phyloP scores from a whole-genome alignment of 1,140 invertebrate species.

The Anagrus nilaparvatae region DNA sequence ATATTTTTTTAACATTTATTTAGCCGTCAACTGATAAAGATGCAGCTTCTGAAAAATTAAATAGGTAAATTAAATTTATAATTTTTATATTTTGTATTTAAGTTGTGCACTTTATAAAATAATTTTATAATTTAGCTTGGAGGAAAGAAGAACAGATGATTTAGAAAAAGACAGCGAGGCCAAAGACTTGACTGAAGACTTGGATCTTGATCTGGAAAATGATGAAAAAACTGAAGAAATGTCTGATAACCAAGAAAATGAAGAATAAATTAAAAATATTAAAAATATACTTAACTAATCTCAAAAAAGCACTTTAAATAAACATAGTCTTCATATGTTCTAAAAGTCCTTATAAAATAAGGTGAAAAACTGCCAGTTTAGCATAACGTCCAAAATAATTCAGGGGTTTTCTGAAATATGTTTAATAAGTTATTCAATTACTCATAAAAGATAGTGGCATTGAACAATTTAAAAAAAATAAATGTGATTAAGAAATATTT shows the following conservation, averaged over 20 bases:
- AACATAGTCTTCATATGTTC: too few species aligned
- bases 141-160: slow-evolving; percentile 24
- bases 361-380: too few species aligned
- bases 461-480: too few species aligned
- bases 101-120: slow-evolving; percentile 5
- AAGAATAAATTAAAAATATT: slow-evolving; percentile 33
- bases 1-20: slow-evolving; percentile 21
- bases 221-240: slow-evolving; percentile 38
- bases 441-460: too few species aligned
- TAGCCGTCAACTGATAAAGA: slow-evolving; percentile 42
- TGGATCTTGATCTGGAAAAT: slow-evolving; percentile 26
- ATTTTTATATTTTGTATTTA: slow-evolving; percentile 5
- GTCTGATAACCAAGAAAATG: slow-evolving; percentile 35
- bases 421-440: too few species aligned
- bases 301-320: too few species aligned
- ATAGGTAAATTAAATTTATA: slow-evolving; percentile 29
- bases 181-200: slow-evolving; percentile 30
- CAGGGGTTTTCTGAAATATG: too few species aligned
- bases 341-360: too few species aligned
- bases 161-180: slow-evolving; percentile 25
- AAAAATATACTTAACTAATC: too few species aligned
- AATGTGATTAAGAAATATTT: too few species aligned
- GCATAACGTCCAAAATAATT: too few species aligned
- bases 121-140: slow-evolving; percentile 17
- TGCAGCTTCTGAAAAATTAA: slow-evolving; percentile 23